These are phyloP conservation scores for Lochmaea crataegi DNA, from an alignment of 2,888 invertebrate species.

Conservation along the genomic window DNA sequence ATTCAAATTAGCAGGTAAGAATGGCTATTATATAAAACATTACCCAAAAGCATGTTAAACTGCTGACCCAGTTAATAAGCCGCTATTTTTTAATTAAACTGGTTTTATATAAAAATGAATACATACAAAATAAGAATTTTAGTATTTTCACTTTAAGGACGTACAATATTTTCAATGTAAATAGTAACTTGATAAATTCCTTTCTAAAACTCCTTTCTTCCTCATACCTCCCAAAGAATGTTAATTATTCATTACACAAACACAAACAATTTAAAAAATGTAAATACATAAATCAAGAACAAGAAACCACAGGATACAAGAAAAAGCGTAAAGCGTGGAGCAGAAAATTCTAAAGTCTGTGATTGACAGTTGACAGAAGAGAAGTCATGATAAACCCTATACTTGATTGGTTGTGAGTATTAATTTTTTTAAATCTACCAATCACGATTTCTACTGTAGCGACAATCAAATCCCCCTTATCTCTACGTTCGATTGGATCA, in stretches of 20 bases:
- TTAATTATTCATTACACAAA: slow-evolving; percentile 24
- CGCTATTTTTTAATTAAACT: not conserved
- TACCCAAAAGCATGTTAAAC: too few relatives aligned
- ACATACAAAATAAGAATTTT: not conserved
- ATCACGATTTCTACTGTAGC: not conserved
- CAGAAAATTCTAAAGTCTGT: not conserved
- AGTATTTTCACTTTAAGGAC: not conserved
- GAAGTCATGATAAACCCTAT: not conserved
- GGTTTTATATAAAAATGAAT: not conserved
- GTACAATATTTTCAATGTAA: not conserved
- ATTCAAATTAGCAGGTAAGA: too few relatives aligned
- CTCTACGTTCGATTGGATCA: not conserved
- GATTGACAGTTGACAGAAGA: not conserved
- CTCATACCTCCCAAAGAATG: slow-evolving; percentile 35
- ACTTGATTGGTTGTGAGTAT: not conserved
- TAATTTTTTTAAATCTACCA: not conserved
- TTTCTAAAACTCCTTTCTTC: slow-evolving; percentile 37
- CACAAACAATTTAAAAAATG: slow-evolving; percentile 28
- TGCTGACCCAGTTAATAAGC: not conserved
- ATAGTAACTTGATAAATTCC: slow-evolving; percentile 32
- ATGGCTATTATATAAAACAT: too few relatives aligned
- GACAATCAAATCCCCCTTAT: not conserved
- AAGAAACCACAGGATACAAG: not conserved
- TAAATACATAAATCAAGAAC: slow-evolving; percentile 22
- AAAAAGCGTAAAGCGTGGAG: not conserved